These are phyloP conservation scores for Cerceris ruficornis DNA, from an alignment of 2,888 invertebrate species.

Conservation along the genomic window DNA sequence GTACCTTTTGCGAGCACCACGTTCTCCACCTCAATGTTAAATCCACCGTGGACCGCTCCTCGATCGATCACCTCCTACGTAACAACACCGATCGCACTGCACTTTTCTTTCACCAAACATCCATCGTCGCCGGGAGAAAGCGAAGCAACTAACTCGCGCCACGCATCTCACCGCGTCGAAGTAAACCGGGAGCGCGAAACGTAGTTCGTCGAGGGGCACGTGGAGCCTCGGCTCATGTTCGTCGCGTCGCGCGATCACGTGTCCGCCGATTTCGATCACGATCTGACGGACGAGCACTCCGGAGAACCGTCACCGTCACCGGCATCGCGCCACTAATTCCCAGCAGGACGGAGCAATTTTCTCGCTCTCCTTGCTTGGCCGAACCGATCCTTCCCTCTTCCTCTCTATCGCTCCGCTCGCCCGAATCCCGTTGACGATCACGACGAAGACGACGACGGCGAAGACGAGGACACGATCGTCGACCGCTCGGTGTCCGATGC, in stretches of 20 bases:
- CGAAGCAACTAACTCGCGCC: no score
- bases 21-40: no score
- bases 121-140: no score
- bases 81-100: no score
- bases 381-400: background rate
- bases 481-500: constrained; percentile 33
- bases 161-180: no score
- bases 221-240: constrained; percentile 19
- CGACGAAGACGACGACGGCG: constrained; percentile 1
- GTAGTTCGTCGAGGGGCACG: constrained; percentile 17
- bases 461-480: constrained; percentile 48
- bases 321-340: background rate
- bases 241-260: constrained; percentile 36
- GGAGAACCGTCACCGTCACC: background rate
- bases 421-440: background rate
- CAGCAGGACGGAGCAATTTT: background rate
- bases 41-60: no score
- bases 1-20: no score
- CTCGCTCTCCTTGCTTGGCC: no score
- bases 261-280: constrained; percentile 14
- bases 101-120: no score
- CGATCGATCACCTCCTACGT: no score
- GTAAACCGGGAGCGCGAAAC: no score
- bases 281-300: background rate
- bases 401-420: background rate